Percentiles rank a stretch among this genome's conserved stretches.
Conservation (phyloP, 2,113 vertebrate genomes). For the Vulpes lagopus region DNA sequence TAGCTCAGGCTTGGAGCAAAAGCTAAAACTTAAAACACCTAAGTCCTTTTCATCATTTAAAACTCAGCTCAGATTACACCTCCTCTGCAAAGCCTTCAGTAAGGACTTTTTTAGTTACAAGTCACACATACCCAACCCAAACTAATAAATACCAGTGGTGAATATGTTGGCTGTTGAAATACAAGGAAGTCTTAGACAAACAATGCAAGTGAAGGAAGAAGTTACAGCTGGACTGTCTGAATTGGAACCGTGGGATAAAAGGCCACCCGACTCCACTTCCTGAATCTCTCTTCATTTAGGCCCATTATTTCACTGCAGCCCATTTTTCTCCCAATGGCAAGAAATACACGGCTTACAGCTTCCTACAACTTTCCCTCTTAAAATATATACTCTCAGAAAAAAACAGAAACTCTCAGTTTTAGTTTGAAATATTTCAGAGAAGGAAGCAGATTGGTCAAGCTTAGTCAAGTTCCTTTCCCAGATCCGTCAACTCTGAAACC, state of each 20-base stretch:
- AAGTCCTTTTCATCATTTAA: neutral
- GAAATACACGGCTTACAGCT: neutral
- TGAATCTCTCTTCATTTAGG: neutral
- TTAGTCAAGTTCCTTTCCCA: neutral
- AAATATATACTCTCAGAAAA: neutral
- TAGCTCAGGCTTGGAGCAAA: neutral
- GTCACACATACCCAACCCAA: neutral
- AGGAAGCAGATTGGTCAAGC: neutral
- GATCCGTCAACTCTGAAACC: neutral
- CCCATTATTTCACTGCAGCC: neutral
- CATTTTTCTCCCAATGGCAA: neutral
- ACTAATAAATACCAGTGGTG: neutral
- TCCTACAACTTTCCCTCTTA: conserved; percentile 14
- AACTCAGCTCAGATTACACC: neutral
- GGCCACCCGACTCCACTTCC: neutral
- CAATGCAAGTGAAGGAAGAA: neutral
- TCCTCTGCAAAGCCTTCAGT: neutral
- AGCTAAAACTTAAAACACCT: neutral
- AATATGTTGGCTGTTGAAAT: neutral
- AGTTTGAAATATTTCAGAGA: neutral
- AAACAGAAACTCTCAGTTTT: neutral
- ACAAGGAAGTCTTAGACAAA: neutral
- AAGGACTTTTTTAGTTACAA: neutral
- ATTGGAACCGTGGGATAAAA: neutral
- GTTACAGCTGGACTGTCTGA: neutral